Evolutionary conservation across 2,888 invertebrate species (phyloP).

Genomic region (Sarcophaga caerulescens): DNA sequence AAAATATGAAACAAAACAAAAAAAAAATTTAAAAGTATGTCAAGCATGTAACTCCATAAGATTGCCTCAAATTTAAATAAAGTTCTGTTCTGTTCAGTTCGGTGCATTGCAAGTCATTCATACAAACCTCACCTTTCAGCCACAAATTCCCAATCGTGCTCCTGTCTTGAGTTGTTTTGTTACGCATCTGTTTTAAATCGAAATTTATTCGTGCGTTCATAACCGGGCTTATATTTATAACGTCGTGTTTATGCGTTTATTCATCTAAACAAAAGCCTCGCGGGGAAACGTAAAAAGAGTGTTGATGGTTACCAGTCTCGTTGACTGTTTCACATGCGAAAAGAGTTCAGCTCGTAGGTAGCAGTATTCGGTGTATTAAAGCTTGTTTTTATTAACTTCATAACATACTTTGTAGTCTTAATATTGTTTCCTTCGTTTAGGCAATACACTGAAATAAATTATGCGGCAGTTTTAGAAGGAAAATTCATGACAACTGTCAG

Average conservation of each 20-base stretch:
- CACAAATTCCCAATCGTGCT: constrained; percentile 5
- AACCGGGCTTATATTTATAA: constrained; percentile 30
- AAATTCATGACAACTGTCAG: no score
- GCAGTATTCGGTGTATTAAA: background rate
- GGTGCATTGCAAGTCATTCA: constrained; percentile 2
- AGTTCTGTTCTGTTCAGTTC: constrained; percentile 8
- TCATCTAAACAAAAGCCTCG: constrained; percentile 11
- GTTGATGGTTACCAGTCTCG: background rate
- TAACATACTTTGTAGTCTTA: background rate
- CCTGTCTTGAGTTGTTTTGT: constrained; percentile 34
- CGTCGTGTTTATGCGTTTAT: background rate
- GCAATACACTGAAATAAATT: background rate
- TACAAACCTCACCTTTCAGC: background rate
- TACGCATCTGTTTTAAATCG: constrained; percentile 52
- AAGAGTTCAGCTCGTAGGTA: constrained; percentile 27
- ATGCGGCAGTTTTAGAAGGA: background rate
- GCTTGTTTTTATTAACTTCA: constrained; percentile 15
- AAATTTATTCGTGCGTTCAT: constrained; percentile 59
- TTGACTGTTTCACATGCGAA: background rate
- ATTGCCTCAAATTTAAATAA: constrained; percentile 29
- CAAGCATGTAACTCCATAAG: constrained; percentile 46
- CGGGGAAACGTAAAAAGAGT: background rate
- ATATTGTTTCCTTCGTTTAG: background rate
- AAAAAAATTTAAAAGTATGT: constrained; percentile 39
- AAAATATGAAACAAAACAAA: no score